Evolutionary conservation across 2,888 invertebrate species (phyloP), one percentile per base, ranked within the genome.

Genomic region (Mylabris sibirica): DNA sequence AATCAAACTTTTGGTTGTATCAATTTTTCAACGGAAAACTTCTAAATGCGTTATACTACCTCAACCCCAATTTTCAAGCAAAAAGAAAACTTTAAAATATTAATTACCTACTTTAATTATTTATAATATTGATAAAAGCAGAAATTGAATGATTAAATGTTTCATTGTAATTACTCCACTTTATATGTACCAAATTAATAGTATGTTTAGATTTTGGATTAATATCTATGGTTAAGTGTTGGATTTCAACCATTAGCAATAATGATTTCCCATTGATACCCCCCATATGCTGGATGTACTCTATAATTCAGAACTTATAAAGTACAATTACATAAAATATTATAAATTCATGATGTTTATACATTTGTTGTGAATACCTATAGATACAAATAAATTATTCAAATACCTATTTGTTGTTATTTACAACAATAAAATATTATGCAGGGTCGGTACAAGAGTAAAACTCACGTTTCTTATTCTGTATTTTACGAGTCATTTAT

Each of bases 1-100:
- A 71, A 71, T 68, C 68, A 30, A 68, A 68, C 71, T 64, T 70
- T 65, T 63, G 49, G 65, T 71, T 68, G 59, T 64, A 65, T 59
- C 63, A 71, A 68, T 71, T 68, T 66, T 53, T 53, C 11, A 20
- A 11, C 3, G 6, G 57, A 57, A 57, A 49, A 49, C 49, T 49
- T 20, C 3, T 20, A 49, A 49, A 49, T 49, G 49, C 49, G 3
- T 8, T n/a, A 17, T 12, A 34, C 26, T 26, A 26, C 26, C 26
- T 3, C 35, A 2, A 14, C 12, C 14, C 12, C 38, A 14, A n/a
- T n/a, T n/a, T n/a, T 38, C 38, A 9, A 44, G 17, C 2, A 3
- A 1, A 44, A 3, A 44, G 6, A 44, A 1, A 44, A 8, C 2
- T 0, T n/a, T n/a, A n/a, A n/a, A n/a, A n/a, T n/a, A n/a, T n/a